Conservation (phyloP, 2,888 invertebrate species). For the Drosophila paranaensis region DNA sequence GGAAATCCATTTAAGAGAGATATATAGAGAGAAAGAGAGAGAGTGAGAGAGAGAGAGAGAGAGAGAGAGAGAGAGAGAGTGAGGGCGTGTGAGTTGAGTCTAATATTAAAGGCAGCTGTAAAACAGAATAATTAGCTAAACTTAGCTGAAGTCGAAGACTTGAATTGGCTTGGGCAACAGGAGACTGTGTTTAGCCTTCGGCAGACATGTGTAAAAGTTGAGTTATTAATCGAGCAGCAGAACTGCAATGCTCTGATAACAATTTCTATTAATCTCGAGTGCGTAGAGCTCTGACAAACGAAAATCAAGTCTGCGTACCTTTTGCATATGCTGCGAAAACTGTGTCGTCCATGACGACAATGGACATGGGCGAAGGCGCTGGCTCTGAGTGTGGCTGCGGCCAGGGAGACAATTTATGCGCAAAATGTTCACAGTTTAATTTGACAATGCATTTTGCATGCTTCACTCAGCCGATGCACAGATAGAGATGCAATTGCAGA, state of each 20-base stretch:
- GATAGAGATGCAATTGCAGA: constrained; percentile 7
- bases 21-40: not conserved
- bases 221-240: constrained; percentile 1
- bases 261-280: constrained; percentile 4
- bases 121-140: not conserved
- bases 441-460: constrained; percentile 55
- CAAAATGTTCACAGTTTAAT: constrained; percentile 56
- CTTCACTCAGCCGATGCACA: constrained; percentile 28
- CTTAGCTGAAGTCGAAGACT: not conserved
- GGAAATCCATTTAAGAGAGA: not conserved
- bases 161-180: too few relatives aligned
- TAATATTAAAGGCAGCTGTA: not conserved
- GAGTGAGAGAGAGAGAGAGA: too few relatives aligned
- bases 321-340: constrained; percentile 2
- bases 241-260: constrained; percentile 11
- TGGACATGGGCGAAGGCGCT: not conserved
- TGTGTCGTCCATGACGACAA: not conserved
- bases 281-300: constrained; percentile 6
- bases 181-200: not conserved
- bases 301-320: constrained; percentile 14
- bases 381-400: not conserved
- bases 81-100: not conserved
- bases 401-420: constrained; percentile 36
- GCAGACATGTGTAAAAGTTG: not conserved
- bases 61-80: not conserved